Evolutionary conservation across 2,888 invertebrate genomes (phyloP).

Genomic region (Ectemnius cavifrons): DNA sequence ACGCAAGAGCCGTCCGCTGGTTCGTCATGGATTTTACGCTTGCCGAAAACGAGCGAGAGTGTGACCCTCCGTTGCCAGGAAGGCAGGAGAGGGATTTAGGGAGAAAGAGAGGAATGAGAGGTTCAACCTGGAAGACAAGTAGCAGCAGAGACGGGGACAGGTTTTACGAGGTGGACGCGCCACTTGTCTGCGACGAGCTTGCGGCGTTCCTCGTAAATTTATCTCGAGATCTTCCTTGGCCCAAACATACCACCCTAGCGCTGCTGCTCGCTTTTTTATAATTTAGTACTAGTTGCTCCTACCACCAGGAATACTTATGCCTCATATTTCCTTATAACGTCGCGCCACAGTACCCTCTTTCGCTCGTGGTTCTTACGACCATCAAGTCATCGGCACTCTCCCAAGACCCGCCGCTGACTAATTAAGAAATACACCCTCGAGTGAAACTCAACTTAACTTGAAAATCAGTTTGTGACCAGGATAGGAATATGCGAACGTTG

Average conservation of each 20-base stretch:
- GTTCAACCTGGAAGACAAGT: neutral
- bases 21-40: constrained; percentile 48
- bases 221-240: constrained; percentile 47
- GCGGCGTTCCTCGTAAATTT: constrained; percentile 59
- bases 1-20: constrained; percentile 32
- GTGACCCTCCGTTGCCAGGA: constrained; percentile 26
- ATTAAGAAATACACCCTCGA: neutral
- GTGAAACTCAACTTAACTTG: neutral
- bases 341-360: constrained; percentile 15
- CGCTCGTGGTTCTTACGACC: neutral
- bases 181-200: constrained; percentile 60
- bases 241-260: neutral
- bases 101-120: constrained; percentile 5
- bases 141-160: constrained; percentile 34
- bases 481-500: too few species aligned
- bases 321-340: constrained; percentile 55
- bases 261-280: constrained; percentile 28
- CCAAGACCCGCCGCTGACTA: neutral
- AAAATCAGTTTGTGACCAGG: too few species aligned
- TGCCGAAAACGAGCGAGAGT: constrained; percentile 37
- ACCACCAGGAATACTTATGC: constrained; percentile 47
- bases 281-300: constrained; percentile 48
- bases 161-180: constrained; percentile 61
- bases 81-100: constrained; percentile 5
- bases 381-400: neutral